Percentiles rank a stretch among this genome's conserved stretches.
Evolutionary conservation across 2,888 invertebrate species (phyloP).

Genomic region (Tenthredo distinguenda): DNA sequence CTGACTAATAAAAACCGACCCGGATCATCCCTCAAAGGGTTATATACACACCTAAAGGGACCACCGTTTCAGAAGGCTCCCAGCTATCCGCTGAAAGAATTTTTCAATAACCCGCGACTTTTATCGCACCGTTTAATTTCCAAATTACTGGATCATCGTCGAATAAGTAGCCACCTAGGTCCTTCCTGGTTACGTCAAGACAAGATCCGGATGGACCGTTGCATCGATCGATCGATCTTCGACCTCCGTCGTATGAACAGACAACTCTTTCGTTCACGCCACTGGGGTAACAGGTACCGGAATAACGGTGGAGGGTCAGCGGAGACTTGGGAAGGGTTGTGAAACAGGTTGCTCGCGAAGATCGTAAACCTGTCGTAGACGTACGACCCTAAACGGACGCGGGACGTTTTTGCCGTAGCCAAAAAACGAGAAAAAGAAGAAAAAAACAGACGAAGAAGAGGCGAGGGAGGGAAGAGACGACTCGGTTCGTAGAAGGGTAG

Average conservation of each 20-base stretch:
- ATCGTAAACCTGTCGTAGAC: constrained; percentile 38
- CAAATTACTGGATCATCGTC: background rate
- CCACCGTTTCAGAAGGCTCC: background rate
- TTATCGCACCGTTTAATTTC: background rate
- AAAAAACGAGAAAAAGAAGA: constrained; percentile 31
- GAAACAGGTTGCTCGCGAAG: constrained; percentile 50
- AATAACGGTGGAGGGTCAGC: constrained; percentile 45
- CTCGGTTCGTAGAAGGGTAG: background rate
- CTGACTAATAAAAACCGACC: constrained; percentile 12
- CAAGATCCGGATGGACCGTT: background rate
- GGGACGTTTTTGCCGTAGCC: background rate
- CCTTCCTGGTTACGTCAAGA: background rate
- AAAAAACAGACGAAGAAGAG: constrained; percentile 40
- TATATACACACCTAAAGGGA: background rate
- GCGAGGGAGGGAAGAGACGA: constrained; percentile 21
- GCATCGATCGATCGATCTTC: background rate
- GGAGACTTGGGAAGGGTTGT: constrained; percentile 39
- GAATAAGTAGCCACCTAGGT: background rate
- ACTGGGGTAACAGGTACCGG: constrained; percentile 32
- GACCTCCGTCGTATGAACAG: background rate
- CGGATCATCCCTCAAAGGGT: constrained; percentile 24
- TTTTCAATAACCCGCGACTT: background rate
- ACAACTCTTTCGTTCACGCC: background rate
- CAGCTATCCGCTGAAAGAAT: background rate
- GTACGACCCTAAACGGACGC: constrained; percentile 18